Evolutionary conservation across 1,140 invertebrate species (phyloP), one percentile per base, ranked within the genome.

Genomic region (Hesperophylax magnus): DNA sequence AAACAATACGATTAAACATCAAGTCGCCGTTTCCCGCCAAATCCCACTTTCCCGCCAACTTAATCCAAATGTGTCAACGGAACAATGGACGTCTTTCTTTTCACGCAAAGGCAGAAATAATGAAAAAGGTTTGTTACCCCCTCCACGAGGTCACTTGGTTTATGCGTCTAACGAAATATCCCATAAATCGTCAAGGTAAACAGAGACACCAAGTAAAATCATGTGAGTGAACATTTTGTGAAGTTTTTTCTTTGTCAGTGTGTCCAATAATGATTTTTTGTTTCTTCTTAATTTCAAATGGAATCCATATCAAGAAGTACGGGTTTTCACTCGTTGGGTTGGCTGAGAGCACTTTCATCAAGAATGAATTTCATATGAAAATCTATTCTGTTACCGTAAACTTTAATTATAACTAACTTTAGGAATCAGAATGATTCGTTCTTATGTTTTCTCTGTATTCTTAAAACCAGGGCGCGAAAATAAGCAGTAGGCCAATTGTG

Each of bases 21-120:
- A 47, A 39, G 39, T 47, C 39, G 9, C 11, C 39, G 9, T 47
- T 47, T 47, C 39, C 39, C 39, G 39, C 39, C 39, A 3, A 47
- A 47, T 47, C 9, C 39, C 39, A 47, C 39, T 47, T 47, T 47
- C 39, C 39, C 39, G 39, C 39, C 56, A 58, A 22, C 56, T 58
- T 58, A 58, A 58, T 58, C 56, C 20, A 20, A 58, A 58, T 58
- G 56, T 58, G 56, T 58, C 56, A 58, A 58, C n/a, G n/a, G 56
- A 58, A 58, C 56, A 58, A 58, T 58, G 56, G n/a, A 1, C n/a
- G 56, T 58, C 20, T 58, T 58, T 58, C 56, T 20, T 58, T 58
- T 58, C 56, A 58, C 20, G 56, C 56, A 22, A 11, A n/a, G 56
- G 6, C 56, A 58, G 20, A 58, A 58, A 22, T 20, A 58, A 58